A percentile compares a stretch with the other conserved stretches of the same genome.
phyloP scores from a whole-genome alignment of 2,888 invertebrate species.

The Drosophila limbata region DNA sequence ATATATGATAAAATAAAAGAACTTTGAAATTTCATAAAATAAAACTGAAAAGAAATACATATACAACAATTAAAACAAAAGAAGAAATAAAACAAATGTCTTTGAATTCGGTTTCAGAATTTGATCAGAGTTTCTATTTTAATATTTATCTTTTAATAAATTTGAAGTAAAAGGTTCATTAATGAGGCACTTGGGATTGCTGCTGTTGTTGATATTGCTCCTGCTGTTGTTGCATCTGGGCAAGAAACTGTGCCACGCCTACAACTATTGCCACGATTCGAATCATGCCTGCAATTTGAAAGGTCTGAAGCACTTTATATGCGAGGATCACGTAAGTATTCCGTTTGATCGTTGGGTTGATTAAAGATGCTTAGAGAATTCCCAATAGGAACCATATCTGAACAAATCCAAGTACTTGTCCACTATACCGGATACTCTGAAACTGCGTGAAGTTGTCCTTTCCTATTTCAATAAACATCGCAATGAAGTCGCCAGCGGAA shows the following conservation, averaged over 20 bases:
- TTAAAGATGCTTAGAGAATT: neutral
- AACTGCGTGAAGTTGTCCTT: slow-evolving; percentile 19
- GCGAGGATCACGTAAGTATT: slow-evolving; percentile 3
- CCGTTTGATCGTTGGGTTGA: neutral
- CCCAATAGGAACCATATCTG: slow-evolving; percentile 12
- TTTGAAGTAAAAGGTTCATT: neutral
- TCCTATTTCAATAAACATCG: slow-evolving; percentile 41
- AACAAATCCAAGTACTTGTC: slow-evolving; percentile 10
- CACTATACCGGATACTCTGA: slow-evolving; percentile 50
- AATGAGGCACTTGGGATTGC: neutral
- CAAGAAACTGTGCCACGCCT: neutral
- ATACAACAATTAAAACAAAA: slow-evolving; percentile 24
- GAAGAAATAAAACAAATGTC: slow-evolving; percentile 3
- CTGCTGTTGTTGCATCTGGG: neutral
- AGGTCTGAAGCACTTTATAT: slow-evolving; percentile 9
- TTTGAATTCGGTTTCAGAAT: slow-evolving; percentile 13
- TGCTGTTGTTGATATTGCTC: neutral
- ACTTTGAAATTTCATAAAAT: slow-evolving; percentile 59
- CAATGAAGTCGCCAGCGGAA: slow-evolving; percentile 49
- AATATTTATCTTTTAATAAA: neutral
- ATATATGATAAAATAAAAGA: slow-evolving; percentile 30
- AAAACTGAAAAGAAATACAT: slow-evolving; percentile 40
- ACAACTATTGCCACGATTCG: slow-evolving; percentile 22
- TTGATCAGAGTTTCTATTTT: neutral
- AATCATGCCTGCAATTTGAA: neutral